These are phyloP conservation scores for Dasypolia templi DNA, from an alignment of 2,888 invertebrate species.

Conservation along the genomic window DNA sequence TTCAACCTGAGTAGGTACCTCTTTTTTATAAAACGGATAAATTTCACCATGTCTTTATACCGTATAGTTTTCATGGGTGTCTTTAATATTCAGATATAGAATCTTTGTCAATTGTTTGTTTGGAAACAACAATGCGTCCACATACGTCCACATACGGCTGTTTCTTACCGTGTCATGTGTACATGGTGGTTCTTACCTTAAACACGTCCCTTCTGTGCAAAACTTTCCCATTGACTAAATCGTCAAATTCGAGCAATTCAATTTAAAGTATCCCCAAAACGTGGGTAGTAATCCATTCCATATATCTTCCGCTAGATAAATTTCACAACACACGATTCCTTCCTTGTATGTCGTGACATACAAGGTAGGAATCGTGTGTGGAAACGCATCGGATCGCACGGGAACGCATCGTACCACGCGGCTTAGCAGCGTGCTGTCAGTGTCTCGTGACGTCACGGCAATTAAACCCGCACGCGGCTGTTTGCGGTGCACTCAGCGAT, in stretches of 20 bases:
- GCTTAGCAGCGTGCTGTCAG: not conserved
- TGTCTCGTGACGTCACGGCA: slow-evolving; percentile 36
- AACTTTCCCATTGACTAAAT: not conserved
- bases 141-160: too few relatives aligned
- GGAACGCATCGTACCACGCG: not conserved
- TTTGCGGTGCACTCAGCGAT: slow-evolving; percentile 48
- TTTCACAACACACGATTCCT: not conserved
- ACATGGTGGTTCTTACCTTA: too few relatives aligned
- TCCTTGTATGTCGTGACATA: too few relatives aligned
- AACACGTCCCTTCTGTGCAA: not conserved
- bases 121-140: not conserved
- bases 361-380: too few relatives aligned
- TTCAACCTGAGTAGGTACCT: not conserved
- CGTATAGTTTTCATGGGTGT: not conserved
- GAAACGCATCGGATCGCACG: slow-evolving; percentile 10
- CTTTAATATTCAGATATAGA: not conserved
- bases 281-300: not conserved
- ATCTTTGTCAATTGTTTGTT: not conserved
- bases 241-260: not conserved
- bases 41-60: not conserved
- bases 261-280: not conserved
- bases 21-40: not conserved
- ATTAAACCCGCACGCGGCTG: slow-evolving; percentile 39
- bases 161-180: not conserved
- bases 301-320: not conserved